Evolutionary conservation across 2,888 invertebrate genomes (phyloP).

Genomic region (Dilophus febrilis): DNA sequence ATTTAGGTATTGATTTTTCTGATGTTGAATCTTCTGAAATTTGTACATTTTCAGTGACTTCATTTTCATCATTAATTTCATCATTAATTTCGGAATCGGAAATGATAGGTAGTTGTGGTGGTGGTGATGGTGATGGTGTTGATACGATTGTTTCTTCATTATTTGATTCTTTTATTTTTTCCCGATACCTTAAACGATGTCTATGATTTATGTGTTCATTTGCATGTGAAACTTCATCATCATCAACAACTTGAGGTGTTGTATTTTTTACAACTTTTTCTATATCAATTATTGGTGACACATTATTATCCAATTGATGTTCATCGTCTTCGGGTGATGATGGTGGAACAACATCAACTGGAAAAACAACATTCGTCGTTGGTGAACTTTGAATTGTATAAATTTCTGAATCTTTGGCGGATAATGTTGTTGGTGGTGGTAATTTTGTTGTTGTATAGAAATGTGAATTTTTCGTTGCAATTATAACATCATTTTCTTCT

Average conservation of each 20-base stretch:
- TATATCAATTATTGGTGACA: not conserved
- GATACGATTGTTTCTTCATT: not conserved
- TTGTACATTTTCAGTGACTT: constrained; percentile 2
- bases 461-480: no score
- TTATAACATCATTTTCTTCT: no score
- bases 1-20: not conserved
- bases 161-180: constrained; percentile 1
- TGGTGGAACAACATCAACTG: no score
- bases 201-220: constrained; percentile 3
- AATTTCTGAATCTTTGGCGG: no score
- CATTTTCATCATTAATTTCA: not conserved
- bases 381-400: no score
- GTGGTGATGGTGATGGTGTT: not conserved
- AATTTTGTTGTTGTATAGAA: no score
- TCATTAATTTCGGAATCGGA: not conserved
- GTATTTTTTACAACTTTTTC: not conserved
- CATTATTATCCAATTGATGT: no score
- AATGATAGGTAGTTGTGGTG: not conserved
- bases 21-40: not conserved
- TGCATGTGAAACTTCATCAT: not conserved
- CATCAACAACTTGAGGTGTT: not conserved
- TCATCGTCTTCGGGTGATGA: no score
- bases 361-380: no score
- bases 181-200: constrained; percentile 6
- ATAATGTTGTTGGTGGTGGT: no score